Evolutionary conservation across 2,113 vertebrate species (phyloP), one percentile per base, ranked within the genome.

Genomic region (Rallus limicola): DNA sequence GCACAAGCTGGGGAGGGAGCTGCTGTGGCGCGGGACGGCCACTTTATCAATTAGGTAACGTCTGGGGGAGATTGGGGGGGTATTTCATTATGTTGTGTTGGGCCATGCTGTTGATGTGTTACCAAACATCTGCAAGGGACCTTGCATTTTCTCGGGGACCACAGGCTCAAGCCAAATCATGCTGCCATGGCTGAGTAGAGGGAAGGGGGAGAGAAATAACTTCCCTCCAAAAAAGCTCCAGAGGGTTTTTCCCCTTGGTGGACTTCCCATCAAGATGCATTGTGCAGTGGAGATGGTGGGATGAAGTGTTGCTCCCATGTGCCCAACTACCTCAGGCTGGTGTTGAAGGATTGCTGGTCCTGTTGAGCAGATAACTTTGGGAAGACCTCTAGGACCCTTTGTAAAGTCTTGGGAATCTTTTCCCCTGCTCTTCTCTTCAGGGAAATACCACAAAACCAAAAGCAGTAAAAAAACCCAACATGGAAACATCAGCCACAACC

Each of bases 1-100:
- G 65, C 96, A 70, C 17, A 19, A 29, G 88, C 87, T 91, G 92
- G 95, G 95, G 97, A 95, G 79, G 72, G 82, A 97, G 95, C 95
- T 79, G 92, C 77, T 59, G 78, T 6, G 58, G 79, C 60, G 58
- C 70, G 9, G 84, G 96, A 93, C 69, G 3, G 94, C 94, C 34
- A 85, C 92, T 88, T 98, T 98, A 98, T 98, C 98, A 97, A 97
- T 98, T 98, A 98, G 98, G 98, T 98, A 97, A 98, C 52, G 98
- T 98, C 98, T 98, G 97, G 91, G 95, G 59, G 65, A 94, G 97
- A 97, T 93, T 97, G 97, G 89, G 95, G 84, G 95, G 44, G 88
- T 97, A 93, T 96, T 97, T 94, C 86, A 94, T 44, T 74, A 52
- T 93, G 89, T 84, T 58, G 95, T 34, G 69, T 91, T 97, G 93